Base-by-base conservation (phyloP, 2,888 invertebrate genomes). In the Polymixis flavicincta region DNA sequence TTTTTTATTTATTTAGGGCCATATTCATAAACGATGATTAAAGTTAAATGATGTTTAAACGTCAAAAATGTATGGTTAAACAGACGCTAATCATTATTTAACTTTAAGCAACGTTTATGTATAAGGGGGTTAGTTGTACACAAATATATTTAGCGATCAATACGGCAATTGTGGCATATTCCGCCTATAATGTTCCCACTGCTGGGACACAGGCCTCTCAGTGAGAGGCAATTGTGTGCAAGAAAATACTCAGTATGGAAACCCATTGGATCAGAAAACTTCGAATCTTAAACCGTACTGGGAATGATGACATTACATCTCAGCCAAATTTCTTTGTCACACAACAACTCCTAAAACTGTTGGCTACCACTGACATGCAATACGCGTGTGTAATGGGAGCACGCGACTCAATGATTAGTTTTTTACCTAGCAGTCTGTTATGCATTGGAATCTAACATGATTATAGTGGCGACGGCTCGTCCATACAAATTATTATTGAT, bases 361-460 rank as follows among this genome's bases (percentile, higher is more conserved):
- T 83, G 5, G 8, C 59, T 22, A 55, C 55, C 61, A 69, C 84
- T 75, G 84, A 1, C 19, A 73, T 65, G 65, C 9, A 37, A 64
- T 68, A 76, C 67, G 59, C 52, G 59, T 65, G 59, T 73, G 74
- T 77, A 86, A 84, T 84, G 74, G 71, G 66, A 80, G 75, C 84
- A 79, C 78, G 82, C 78, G 69, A 86, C 69, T 48, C 73, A 83
- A 82, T 78, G 54, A 73, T 74, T 79, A 71, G 42, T 84, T 83
- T 84, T 85, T 87, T 78, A 80, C 71, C 69, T 25, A 76, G 61
- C 32, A 48, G 68, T 68, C 68, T 71, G 76, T 71, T 76, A 79
- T 79, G 82, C 76, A 75, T 78, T 79, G 80, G 80, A 82, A 85
- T 87, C 67, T 71, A 59, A 61, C 63, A 66, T 71, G 80, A 87